Base-by-base conservation (phyloP, 2,888 invertebrate genomes). In the Erebia palarica region DNA sequence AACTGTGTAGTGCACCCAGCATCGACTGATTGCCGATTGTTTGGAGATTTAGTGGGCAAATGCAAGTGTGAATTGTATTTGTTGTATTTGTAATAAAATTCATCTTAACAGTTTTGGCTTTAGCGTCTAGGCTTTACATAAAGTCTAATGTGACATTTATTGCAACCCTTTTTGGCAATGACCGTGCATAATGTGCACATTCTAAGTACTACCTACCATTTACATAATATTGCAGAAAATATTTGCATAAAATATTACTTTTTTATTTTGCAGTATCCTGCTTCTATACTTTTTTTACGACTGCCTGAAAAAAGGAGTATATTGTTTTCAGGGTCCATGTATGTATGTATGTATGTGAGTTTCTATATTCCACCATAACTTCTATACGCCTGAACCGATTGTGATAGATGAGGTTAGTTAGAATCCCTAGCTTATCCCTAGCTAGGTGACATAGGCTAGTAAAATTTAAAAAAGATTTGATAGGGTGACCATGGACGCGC, bases 21-120 rank as follows among this genome's bases (percentile, higher is more conserved):
- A 21, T 68, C 63, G 64, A 70, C 64, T 70, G 70, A 63, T 75
- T 61, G 65, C 65, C 58, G 51, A 69, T 72, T 72, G 69, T 69
- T 67, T 72, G 69, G 53, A 67, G 67, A 71, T 71, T 65, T 42
- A 63, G 63, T 63, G 61, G 42, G 60, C 68, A 55, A 68, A 63
- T 69, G 60, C 63, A 69, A 63, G 63, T 69, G 63, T 21, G 47
- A 69, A 69, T 47, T 49, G 51, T 47, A 55, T 61, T 66, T 67
- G 53, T 59, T 57, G 16, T 16, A 59, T 58, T 53, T n/a, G 55
- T 47, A 53, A 21, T 63, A 63, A 18, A 49, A 63, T 63, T 21
- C 63, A 10, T 21, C 61, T 61, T 1, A 18, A 47, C 60, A 5
- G 61, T 16, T 61, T 61, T 14, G 21, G 47, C 63, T 49, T 21